These are phyloP conservation scores for Zapus hudsonius DNA, from an alignment of 2,113 vertebrate species.

Conservation along the genomic window DNA sequence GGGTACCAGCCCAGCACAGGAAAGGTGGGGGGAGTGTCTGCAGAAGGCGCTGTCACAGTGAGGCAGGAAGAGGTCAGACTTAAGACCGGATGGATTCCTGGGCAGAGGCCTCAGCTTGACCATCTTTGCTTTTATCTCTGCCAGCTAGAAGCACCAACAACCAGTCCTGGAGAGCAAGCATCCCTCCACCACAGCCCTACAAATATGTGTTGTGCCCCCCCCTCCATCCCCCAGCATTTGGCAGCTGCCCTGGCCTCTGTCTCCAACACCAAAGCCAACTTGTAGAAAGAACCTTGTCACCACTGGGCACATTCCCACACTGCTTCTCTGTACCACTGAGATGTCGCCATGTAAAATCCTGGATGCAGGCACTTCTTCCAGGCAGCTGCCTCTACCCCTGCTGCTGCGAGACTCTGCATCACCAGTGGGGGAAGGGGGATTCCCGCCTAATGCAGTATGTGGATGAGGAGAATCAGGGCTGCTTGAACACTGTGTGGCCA, in stretches of 20 bases:
- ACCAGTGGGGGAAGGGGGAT: neutral
- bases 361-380: neutral
- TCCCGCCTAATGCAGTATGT: neutral
- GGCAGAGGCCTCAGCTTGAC: neutral
- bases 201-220: neutral
- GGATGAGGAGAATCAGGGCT: neutral
- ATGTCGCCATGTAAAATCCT: neutral
- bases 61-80: neutral
- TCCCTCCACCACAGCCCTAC: rapidly evolving
- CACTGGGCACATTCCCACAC: neutral
- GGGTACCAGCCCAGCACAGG: neutral
- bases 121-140: neutral
- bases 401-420: neutral
- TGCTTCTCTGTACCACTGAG: neutral
- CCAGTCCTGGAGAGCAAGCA: neutral
- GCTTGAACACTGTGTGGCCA: neutral
- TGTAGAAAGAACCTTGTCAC: neutral
- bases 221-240: neutral
- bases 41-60: rapidly evolving
- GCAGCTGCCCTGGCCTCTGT: neutral
- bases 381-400: neutral
- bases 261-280: neutral
- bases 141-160: neutral
- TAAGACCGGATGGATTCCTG: neutral
- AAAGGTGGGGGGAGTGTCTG: rapidly evolving